Evolutionary conservation across 2,797 vertebrate species (phyloP).

Genomic region (Characodon lateralis): DNA sequence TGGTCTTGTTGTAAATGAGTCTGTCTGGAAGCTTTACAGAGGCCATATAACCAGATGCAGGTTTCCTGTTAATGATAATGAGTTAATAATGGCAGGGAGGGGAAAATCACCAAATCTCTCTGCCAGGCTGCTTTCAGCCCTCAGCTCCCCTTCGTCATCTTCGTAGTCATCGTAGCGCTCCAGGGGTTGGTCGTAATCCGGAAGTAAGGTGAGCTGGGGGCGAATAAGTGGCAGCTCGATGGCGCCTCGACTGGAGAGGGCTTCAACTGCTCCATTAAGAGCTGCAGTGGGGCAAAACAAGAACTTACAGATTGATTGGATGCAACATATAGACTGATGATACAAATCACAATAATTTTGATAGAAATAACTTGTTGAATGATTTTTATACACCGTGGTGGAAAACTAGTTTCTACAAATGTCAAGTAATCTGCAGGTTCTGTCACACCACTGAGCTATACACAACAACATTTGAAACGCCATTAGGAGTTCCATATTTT

Average conservation of each 20-base stretch:
- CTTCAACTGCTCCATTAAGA: constrained; percentile 74
- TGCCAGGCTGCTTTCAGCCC: constrained; percentile 87
- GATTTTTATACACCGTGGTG: neutral
- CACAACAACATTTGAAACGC: neutral
- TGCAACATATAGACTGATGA: neutral
- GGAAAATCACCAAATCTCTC: constrained; percentile 88
- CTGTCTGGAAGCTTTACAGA: constrained; percentile 41
- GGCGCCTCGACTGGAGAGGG: constrained; percentile 73
- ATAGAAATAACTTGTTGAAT: neutral
- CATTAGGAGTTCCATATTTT: neutral
- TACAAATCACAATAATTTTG: neutral
- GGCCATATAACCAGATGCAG: constrained; percentile 53
- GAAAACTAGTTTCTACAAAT: neutral
- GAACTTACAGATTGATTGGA: neutral
- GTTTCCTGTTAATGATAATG: constrained; percentile 42
- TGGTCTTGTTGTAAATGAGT: constrained; percentile 44
- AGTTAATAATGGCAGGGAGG: constrained; percentile 21
- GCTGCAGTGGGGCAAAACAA: constrained; percentile 45
- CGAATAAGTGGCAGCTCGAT: constrained; percentile 67
- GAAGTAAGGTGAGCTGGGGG: constrained; percentile 85
- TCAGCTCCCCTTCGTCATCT: constrained; percentile 82
- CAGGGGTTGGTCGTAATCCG: constrained; percentile 82
- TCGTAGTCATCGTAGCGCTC: constrained; percentile 84
- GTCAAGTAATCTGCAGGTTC: neutral
- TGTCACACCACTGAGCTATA: neutral